Evolutionary conservation across 1,140 invertebrate genomes (phyloP).

Genomic region (Trichonephila inaurata): DNA sequence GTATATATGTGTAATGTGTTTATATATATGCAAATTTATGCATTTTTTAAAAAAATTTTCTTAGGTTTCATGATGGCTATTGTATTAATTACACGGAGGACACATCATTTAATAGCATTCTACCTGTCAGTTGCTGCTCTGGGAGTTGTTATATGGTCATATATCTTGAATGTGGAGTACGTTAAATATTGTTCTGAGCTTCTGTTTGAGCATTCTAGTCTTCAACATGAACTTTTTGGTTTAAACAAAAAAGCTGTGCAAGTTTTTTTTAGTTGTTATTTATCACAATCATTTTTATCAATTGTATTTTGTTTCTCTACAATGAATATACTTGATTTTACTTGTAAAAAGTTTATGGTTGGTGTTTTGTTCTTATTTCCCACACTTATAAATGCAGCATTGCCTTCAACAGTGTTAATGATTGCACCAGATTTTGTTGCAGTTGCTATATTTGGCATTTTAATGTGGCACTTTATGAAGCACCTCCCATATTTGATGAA

Average conservation of each 20-base stretch:
- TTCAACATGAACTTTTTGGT: conserved; percentile 76
- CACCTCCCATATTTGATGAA: conserved; percentile 85
- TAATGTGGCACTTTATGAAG: conserved; percentile 87
- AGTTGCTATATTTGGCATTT: conserved; percentile 84
- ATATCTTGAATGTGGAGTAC: conserved; percentile 81
- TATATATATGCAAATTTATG: background rate
- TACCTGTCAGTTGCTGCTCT: conserved; percentile 92
- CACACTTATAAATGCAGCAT: conserved; percentile 75
- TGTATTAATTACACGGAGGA: conserved; percentile 90
- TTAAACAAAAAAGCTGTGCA: conserved; percentile 57
- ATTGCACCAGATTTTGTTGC: conserved; percentile 80
- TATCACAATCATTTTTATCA: conserved; percentile 77
- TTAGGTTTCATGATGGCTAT: conserved; percentile 89
- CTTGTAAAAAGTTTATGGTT: conserved; percentile 65
- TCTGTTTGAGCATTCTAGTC: conserved; percentile 57
- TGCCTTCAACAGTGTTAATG: conserved; percentile 83
- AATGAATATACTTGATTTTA: conserved; percentile 49
- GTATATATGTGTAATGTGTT: background rate
- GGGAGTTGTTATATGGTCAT: conserved; percentile 90
- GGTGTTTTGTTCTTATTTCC: conserved; percentile 77
- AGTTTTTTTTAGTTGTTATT: conserved; percentile 75
- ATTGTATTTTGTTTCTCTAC: conserved; percentile 78
- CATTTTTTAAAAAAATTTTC: conserved; percentile 80
- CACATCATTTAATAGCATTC: conserved; percentile 90
- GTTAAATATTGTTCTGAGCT: conserved; percentile 76